Evolutionary conservation across 2,797 vertebrate genomes (phyloP).

Genomic region (Nyctibius grandis): DNA sequence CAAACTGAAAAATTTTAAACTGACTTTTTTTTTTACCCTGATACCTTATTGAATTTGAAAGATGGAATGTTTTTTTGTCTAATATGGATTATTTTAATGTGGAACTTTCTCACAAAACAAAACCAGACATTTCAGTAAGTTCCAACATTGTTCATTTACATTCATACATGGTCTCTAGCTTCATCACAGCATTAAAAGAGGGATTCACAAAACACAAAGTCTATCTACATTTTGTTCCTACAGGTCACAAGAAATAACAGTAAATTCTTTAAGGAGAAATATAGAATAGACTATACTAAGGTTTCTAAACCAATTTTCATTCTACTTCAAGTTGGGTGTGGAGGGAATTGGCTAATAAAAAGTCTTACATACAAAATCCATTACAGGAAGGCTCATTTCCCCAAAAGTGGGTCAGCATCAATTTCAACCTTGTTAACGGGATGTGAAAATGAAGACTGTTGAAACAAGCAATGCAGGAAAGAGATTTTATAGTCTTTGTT

Average conservation of each 20-base stretch:
- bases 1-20: not conserved
- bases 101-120: not conserved
- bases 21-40: not conserved
- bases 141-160: not conserved
- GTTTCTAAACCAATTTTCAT: slow-evolving; percentile 52
- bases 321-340: slow-evolving; percentile 14
- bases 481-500: slow-evolving; percentile 41
- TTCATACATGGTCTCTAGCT: not conserved
- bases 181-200: not conserved
- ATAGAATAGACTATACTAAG: not conserved
- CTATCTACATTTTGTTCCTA: not conserved
- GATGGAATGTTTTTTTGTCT: not conserved
- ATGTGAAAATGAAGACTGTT: not conserved
- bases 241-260: not conserved
- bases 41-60: not conserved
- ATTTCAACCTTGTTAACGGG: slow-evolving; percentile 16
- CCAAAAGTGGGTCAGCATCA: slow-evolving; percentile 52
- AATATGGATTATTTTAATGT: not conserved
- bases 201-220: not conserved
- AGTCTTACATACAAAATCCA: slow-evolving; percentile 56
- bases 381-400: slow-evolving; percentile 53
- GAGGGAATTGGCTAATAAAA: slow-evolving; percentile 63
- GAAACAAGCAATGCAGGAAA: slow-evolving; percentile 11
- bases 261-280: not conserved
- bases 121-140: not conserved